Base-by-base conservation (phyloP, 2,888 invertebrate species). In the Polylopha cassiicola region DNA sequence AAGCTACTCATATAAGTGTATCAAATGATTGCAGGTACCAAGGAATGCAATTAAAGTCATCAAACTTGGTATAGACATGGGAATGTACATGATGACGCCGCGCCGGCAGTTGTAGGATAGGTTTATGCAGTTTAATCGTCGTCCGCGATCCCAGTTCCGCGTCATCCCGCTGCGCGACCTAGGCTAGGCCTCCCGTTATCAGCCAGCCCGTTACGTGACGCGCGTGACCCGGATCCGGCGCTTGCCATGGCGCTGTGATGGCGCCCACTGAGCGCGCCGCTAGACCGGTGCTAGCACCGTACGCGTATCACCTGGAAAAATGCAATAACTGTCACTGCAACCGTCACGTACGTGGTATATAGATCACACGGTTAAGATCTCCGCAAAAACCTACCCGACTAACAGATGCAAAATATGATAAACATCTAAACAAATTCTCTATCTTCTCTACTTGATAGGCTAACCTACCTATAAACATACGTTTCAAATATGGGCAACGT, bases 101-200 rank as follows among this genome's bases (percentile, higher is more conserved):
- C n/a, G n/a, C 11, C 16, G 18, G 26, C 18, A 21, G 20, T 22
- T 8, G 3, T 14, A n/a, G 11, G 7, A 13, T 37, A 29, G 13
- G 21, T 26, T 51, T 53, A 55, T 44, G 60, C 60, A 54, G 59
- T 66, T 64, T 70, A 70, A 71, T 72, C 59, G 64, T 44, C 61
- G 72, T 65, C 65, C 69, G 73, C 69, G 62, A 69, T 78, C 70
- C 70, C 61, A 75, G 78, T 82, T 85, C 84, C 84, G 84, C 78
- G 75, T 79, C 84, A 81, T 81, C 84, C 84, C 82, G 80, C 82
- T 82, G 72, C 64, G 67, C 78, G 82, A 82, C 82, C 82, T 73
- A 76, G 77, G 62, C 67, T 61, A 55, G 62, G 66, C 70, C 73
- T 63, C 71, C 81, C 82, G 81, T 82, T 82, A 81, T 61, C 75